Conservation (phyloP, 2,797 vertebrate species). For the Brachyalestes nurse region DNA sequence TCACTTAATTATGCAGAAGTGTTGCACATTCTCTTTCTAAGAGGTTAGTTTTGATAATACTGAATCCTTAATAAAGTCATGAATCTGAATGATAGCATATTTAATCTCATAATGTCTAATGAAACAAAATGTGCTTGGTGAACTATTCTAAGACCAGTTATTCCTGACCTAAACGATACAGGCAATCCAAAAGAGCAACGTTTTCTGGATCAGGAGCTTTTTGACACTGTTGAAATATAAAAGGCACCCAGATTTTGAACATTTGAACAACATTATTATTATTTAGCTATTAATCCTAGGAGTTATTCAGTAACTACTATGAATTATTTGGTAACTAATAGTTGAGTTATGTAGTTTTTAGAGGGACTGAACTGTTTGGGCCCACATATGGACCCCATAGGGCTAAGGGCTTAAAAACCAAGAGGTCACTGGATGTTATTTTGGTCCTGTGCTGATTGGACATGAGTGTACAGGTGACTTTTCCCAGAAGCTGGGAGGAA, state of each 20-base stretch:
- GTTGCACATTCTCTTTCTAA: background rate
- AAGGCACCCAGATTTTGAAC: background rate
- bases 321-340: background rate
- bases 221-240: background rate
- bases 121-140: no score
- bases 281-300: background rate
- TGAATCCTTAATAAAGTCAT: background rate
- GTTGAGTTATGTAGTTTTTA: background rate
- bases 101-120: no score
- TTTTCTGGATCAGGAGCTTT: background rate
- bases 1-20: background rate
- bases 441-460: conserved; percentile 1
- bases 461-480: background rate
- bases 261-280: background rate
- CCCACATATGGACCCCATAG: background rate
- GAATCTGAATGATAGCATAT: background rate
- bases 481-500: conserved; percentile 2
- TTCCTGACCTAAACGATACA: no score
- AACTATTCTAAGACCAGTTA: no score
- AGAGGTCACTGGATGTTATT: background rate
- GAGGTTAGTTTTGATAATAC: no score
- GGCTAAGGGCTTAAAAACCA: background rate
- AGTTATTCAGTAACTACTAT: background rate
- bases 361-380: background rate
- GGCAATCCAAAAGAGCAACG: background rate